phyloP scores from a whole-genome alignment of 92 coral and sea anemone species.

The Isaurus tuberculatus region DNA sequence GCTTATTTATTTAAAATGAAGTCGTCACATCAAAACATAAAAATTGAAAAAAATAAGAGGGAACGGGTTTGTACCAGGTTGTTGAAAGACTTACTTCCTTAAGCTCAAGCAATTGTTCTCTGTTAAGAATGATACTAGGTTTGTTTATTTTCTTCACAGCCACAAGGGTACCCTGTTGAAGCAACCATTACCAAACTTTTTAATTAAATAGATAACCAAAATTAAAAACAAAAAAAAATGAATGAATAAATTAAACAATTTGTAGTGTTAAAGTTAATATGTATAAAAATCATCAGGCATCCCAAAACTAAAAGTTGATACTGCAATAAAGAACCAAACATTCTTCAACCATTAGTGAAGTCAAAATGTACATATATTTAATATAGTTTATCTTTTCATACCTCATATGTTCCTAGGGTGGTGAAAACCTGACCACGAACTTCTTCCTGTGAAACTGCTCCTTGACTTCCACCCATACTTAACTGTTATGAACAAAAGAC shows the following conservation, averaged over 20 bases:
- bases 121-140: slow-evolving; percentile 66
- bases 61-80: too few relatives aligned
- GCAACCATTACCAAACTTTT: background rate
- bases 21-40: too few relatives aligned
- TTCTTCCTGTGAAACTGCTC: slow-evolving; percentile 61
- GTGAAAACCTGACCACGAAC: slow-evolving; percentile 83
- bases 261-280: too few relatives aligned
- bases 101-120: slow-evolving; percentile 80
- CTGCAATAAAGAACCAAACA: too few relatives aligned
- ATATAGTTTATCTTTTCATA: slow-evolving; percentile 2
- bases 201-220: slow-evolving; percentile 1
- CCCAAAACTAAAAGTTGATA: too few relatives aligned
- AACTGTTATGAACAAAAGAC: slow-evolving; percentile 32
- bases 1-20: too few relatives aligned
- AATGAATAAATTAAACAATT: too few relatives aligned
- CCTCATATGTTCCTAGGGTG: slow-evolving; percentile 88
- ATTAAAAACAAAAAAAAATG: too few relatives aligned
- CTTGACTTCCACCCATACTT: slow-evolving; percentile 77
- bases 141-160: slow-evolving; percentile 86
- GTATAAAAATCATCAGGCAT: too few relatives aligned
- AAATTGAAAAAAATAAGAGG: too few relatives aligned
- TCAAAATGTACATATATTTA: too few relatives aligned
- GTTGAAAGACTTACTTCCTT: slow-evolving; percentile 72
- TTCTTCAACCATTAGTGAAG: too few relatives aligned
- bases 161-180: slow-evolving; percentile 80